Percentiles rank a stretch among this genome's conserved stretches.
phyloP scores from a whole-genome alignment of 2,113 vertebrate genomes.

The Bucco capensis region DNA sequence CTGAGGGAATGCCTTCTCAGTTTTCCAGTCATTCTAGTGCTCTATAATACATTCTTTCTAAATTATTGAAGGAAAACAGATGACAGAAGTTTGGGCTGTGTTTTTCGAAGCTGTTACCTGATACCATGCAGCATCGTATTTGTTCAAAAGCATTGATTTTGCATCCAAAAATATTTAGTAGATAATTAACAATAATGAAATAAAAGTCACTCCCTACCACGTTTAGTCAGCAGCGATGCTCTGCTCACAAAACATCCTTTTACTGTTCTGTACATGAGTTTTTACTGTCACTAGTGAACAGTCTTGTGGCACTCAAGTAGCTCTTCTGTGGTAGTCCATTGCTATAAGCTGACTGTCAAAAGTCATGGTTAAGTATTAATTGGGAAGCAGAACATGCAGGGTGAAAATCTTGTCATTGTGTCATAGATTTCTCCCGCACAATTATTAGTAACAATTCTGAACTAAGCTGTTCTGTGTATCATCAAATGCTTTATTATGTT shows the following conservation, averaged over 20 bases:
- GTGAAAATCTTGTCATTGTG: background rate
- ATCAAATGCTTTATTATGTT: background rate
- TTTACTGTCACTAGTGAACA: background rate
- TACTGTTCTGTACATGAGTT: background rate
- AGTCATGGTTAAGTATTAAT: background rate
- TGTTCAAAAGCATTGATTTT: background rate
- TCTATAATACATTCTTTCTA: background rate
- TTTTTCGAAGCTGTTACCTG: background rate
- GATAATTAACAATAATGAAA: background rate
- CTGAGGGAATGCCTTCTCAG: background rate
- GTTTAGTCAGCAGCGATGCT: constrained; percentile 26
- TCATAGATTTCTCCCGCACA: background rate
- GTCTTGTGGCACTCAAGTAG: background rate
- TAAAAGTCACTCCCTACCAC: background rate
- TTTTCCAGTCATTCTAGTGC: background rate
- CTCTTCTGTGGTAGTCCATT: background rate
- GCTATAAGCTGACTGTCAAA: background rate
- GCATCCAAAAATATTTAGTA: constrained; percentile 19
- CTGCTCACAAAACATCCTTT: background rate
- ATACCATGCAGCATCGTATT: background rate
- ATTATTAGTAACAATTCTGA: background rate
- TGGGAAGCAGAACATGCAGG: background rate
- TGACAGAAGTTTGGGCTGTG: background rate
- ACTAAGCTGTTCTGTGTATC: background rate
- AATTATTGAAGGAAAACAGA: background rate